Conservation (phyloP, 2,797 vertebrate genomes). For the Malurus splendens region DNA sequence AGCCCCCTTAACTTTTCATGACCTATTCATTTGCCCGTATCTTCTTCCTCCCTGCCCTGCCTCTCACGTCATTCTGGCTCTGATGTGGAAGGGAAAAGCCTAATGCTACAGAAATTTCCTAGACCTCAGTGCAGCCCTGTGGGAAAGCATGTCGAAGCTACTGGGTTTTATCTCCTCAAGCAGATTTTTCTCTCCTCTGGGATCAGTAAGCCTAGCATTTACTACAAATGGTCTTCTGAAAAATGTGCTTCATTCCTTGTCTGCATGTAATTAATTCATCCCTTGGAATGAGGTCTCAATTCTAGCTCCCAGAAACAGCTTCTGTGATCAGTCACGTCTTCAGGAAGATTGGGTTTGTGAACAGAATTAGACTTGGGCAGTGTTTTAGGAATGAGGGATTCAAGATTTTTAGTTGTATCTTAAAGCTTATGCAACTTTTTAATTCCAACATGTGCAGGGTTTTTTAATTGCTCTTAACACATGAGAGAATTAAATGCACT, state of each 20-base stretch:
- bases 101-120: rapidly evolving
- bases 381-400: background rate
- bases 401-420: background rate
- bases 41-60: rapidly evolving
- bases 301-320: background rate
- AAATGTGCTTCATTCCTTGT: background rate
- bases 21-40: background rate
- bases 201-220: background rate
- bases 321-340: background rate
- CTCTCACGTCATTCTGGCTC: background rate
- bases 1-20: background rate
- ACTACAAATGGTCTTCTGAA: background rate
- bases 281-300: background rate
- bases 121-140: background rate
- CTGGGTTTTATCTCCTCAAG: background rate
- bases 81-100: background rate
- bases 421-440: background rate
- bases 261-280: background rate
- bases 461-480: background rate
- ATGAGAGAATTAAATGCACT: background rate
- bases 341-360: background rate
- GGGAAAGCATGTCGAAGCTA: background rate
- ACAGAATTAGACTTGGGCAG: background rate
- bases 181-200: background rate
- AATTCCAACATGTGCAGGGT: background rate